Base-by-base conservation (phyloP, 2,888 invertebrate genomes). In the Steinernema carpocapsae region DNA sequence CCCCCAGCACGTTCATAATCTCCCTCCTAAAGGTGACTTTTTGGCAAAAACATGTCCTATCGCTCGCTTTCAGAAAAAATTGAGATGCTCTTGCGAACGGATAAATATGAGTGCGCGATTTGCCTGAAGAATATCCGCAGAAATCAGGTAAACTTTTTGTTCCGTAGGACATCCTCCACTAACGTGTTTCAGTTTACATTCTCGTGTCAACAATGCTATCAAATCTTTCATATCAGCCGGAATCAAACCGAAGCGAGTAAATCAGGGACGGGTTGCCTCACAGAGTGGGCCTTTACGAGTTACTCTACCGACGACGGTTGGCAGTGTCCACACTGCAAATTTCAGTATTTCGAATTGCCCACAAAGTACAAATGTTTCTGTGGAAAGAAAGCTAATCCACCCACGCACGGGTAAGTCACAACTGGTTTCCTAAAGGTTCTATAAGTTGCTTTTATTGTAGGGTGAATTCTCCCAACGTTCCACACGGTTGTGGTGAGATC, bases 301-400 rank as follows among this genome's bases (percentile, higher is more conserved):
- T 71, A 45, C 26, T 71, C 76, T 26, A 76, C 78, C n/a, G 80
- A 79, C 24, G 80, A 77, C 19, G 77, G 73, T 75, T 97, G 97
- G 97, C 92, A 95, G 24, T 97, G 97, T 88, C 97, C 97, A 0
- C 94, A 95, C 0, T 97, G 97, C 88, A 96, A 96, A 88, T 93
- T 93, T 88, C 91, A 92, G 1, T 92, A 91, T 75, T 89, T 91
- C 19, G 90, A 91, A 29, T 90, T 93, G 73, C 96, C 96, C 0
- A 90, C 91, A 0, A 92, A 93, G 73, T 97, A 96, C 88, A 90
- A 90, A 19, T 97, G 97, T 88, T 96, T 94, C 89, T 97, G 97
- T 88, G 93, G 94, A 29, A 93, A 93, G 87, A 88, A 90, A 0
- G 91, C 91, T 52, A 91, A 92, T 84, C 95, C 95, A 0, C 91